Percentiles rank a stretch among this genome's conserved stretches.
Evolutionary conservation across 1,140 invertebrate species (phyloP).

Genomic region (Adelges cooleyi): DNA sequence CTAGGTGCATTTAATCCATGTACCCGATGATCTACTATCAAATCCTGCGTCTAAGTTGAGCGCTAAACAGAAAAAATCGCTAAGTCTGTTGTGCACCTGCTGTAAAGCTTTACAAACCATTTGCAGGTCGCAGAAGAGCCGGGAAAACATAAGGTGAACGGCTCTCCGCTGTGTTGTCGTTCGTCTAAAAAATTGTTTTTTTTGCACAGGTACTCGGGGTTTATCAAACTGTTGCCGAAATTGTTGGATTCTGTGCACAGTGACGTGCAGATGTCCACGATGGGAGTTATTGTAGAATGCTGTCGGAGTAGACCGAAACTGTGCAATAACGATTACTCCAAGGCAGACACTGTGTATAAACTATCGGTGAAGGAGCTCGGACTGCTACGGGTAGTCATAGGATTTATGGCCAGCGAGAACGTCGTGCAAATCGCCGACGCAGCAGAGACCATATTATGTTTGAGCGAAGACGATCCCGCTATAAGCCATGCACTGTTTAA

Average conservation of each 20-base stretch:
- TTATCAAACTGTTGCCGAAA: not conserved
- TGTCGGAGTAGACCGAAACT: not conserved
- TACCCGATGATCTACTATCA: too few relatives aligned
- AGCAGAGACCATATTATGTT: not conserved
- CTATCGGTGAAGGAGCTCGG: not conserved
- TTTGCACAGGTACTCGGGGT: not conserved
- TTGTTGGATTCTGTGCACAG: not conserved
- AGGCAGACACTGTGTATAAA: not conserved
- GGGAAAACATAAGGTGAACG: not conserved
- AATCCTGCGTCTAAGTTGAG: too few relatives aligned
- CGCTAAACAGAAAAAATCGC: too few relatives aligned
- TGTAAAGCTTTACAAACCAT: not conserved
- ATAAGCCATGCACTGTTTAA: not conserved
- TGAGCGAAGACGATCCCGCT: not conserved
- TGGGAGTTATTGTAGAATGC: not conserved
- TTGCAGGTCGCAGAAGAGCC: not conserved
- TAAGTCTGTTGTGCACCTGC: too few relatives aligned
- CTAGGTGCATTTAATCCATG: too few relatives aligned
- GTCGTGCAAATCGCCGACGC: not conserved
- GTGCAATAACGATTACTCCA: not conserved
- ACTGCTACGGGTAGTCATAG: not conserved
- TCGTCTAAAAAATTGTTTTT: too few relatives aligned
- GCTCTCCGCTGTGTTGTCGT: too few relatives aligned
- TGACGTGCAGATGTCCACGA: not conserved
- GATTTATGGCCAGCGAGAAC: not conserved